These are phyloP conservation scores for Hucho hucho DNA, from an alignment of 2,113 vertebrate genomes.

Conservation along the genomic window DNA sequence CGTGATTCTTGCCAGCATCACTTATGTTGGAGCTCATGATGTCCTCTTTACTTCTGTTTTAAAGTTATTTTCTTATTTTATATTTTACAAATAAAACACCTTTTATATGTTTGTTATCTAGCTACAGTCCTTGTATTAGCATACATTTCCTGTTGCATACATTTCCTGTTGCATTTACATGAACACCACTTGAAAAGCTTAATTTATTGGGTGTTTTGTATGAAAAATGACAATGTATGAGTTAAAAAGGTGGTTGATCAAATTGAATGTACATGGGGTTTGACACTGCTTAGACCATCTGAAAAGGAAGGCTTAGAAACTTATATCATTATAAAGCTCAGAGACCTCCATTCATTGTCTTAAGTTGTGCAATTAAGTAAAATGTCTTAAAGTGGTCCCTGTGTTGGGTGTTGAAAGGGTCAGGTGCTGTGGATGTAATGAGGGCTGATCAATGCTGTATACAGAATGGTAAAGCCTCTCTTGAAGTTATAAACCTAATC, in stretches of 20 bases:
- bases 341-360: not conserved
- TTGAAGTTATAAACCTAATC: constrained; percentile 3
- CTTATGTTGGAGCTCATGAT: too few species aligned
- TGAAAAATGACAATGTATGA: not conserved
- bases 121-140: too few species aligned
- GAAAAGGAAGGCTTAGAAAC: not conserved
- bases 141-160: too few species aligned
- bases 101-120: too few species aligned
- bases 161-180: too few species aligned
- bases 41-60: too few species aligned
- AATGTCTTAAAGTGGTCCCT: constrained; percentile 5
- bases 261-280: not conserved
- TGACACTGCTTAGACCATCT: not conserved
- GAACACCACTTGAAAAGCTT: not conserved
- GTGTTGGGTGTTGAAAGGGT: not conserved
- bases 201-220: not conserved
- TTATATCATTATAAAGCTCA: not conserved
- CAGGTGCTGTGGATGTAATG: not conserved
- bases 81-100: too few species aligned
- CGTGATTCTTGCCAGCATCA: too few species aligned
- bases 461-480: not conserved
- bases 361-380: not conserved
- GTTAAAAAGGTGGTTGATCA: not conserved
- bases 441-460: not conserved
- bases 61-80: too few species aligned